Evolutionary conservation across 2,113 vertebrate genomes (phyloP).

Genomic region (Ammodytes marinus): DNA sequence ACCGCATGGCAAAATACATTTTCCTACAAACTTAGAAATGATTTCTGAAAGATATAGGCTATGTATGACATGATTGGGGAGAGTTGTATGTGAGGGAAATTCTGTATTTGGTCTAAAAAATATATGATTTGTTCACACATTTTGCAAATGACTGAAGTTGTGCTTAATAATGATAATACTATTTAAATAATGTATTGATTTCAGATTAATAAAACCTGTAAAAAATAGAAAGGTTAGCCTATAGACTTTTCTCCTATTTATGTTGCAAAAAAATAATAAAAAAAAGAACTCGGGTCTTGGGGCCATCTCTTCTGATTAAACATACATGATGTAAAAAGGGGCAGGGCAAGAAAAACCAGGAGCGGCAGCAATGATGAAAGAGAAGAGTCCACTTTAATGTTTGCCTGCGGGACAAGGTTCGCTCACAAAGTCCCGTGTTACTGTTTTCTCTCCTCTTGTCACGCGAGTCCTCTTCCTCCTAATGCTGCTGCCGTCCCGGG

Average conservation of each 20-base stretch:
- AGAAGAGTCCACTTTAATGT: constrained; percentile 64
- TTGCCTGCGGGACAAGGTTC: constrained; percentile 61
- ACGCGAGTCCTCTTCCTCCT: constrained; percentile 60
- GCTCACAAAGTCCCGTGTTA: background rate
- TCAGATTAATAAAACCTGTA: background rate
- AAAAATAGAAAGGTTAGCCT: no score
- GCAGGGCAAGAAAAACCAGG: constrained; percentile 31
- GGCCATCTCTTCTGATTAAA: constrained; percentile 73
- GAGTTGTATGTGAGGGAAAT: background rate
- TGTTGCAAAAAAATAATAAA: no score
- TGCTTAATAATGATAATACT: background rate
- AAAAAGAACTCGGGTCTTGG: constrained; percentile 1
- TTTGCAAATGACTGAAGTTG: no score
- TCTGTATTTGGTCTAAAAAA: background rate
- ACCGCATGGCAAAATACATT: no score
- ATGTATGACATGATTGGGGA: no score
- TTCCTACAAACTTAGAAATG: background rate
- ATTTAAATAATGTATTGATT: no score
- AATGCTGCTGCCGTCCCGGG: background rate
- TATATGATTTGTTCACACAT: no score
- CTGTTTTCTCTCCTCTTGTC: constrained; percentile 67
- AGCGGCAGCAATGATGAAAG: constrained; percentile 71
- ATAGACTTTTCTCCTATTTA: background rate
- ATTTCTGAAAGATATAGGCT: background rate
- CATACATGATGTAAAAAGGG: constrained; percentile 50